Percentiles rank a stretch among this genome's conserved stretches.
phyloP scores from a whole-genome alignment of 2,113 vertebrate species.

The Centropus unirufus region DNA sequence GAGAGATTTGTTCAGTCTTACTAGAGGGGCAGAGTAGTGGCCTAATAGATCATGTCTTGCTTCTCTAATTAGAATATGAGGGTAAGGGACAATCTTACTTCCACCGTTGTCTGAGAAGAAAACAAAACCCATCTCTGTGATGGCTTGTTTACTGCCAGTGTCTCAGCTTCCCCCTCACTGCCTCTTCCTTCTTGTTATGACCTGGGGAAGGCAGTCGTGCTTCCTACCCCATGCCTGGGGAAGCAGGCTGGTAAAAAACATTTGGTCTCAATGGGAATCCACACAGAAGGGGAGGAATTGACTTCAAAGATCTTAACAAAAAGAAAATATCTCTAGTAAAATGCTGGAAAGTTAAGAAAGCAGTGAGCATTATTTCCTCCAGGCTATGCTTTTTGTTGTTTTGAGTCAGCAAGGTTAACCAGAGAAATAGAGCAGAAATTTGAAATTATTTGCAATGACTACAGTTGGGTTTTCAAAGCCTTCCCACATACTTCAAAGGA shows the following conservation, averaged over 20 bases:
- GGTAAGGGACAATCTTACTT: neutral
- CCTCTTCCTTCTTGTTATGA: neutral
- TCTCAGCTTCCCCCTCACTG: neutral
- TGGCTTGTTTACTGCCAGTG: neutral
- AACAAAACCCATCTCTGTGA: neutral
- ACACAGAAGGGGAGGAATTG: neutral
- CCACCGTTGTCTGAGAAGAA: neutral
- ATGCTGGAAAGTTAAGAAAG: slow-evolving; percentile 53
- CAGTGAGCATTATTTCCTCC: slow-evolving; percentile 43
- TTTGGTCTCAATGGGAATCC: slow-evolving; percentile 34
- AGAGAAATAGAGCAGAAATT: slow-evolving; percentile 70
- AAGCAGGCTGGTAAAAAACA: neutral
- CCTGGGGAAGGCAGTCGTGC: neutral
- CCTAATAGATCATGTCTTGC: neutral
- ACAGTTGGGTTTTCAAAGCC: slow-evolving; percentile 50
- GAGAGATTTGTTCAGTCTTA: neutral
- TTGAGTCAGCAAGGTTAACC: slow-evolving; percentile 69
- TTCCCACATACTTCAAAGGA: slow-evolving; percentile 41
- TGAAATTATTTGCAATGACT: slow-evolving; percentile 30
- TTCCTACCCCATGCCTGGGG: neutral
- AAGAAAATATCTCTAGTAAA: slow-evolving; percentile 44
- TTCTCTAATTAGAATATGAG: rapidly evolving
- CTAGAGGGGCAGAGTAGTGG: neutral
- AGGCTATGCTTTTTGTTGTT: slow-evolving; percentile 68
- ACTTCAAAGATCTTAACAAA: slow-evolving; percentile 45